A percentile compares a stretch with the other conserved stretches of the same genome.
These are phyloP conservation scores for Denticeps clupeoides DNA, from an alignment of 2,797 vertebrate species.

Conservation along the genomic window DNA sequence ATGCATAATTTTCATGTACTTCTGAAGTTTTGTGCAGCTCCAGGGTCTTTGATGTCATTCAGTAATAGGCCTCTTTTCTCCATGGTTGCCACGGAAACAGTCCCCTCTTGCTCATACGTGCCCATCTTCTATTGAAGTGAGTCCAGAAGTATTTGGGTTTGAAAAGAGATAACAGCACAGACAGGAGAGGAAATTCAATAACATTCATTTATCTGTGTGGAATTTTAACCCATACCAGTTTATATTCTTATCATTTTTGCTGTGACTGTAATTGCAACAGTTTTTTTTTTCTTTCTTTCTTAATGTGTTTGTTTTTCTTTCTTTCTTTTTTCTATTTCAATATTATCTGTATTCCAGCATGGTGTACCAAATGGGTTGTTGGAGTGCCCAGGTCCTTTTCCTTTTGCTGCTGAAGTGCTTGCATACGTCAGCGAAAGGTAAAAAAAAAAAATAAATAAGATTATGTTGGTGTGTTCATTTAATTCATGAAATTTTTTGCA, in stretches of 20 bases:
- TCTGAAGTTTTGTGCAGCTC: conserved; percentile 12
- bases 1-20: conserved; percentile 9
- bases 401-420: conserved; percentile 51
- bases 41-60: conserved; percentile 21
- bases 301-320: neutral
- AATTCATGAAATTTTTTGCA: too few relatives aligned
- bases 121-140: neutral
- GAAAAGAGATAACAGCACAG: neutral
- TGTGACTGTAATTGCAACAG: neutral
- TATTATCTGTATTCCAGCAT: conserved; percentile 34
- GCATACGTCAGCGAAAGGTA: conserved; percentile 51
- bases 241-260: too few relatives aligned
- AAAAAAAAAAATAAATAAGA: too few relatives aligned
- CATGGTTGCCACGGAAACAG: conserved; percentile 25
- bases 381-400: conserved; percentile 49
- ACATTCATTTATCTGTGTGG: neutral
- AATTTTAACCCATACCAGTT: too few relatives aligned
- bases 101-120: conserved; percentile 10
- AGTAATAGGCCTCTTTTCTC: conserved; percentile 18
- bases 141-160: conserved; percentile 10
- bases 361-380: conserved; percentile 60
- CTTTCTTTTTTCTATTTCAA: too few relatives aligned
- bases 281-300: neutral
- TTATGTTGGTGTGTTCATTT: too few relatives aligned
- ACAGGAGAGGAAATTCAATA: neutral